Conservation (phyloP, 1,140 invertebrate species). For the Drosophila aff. region DNA sequence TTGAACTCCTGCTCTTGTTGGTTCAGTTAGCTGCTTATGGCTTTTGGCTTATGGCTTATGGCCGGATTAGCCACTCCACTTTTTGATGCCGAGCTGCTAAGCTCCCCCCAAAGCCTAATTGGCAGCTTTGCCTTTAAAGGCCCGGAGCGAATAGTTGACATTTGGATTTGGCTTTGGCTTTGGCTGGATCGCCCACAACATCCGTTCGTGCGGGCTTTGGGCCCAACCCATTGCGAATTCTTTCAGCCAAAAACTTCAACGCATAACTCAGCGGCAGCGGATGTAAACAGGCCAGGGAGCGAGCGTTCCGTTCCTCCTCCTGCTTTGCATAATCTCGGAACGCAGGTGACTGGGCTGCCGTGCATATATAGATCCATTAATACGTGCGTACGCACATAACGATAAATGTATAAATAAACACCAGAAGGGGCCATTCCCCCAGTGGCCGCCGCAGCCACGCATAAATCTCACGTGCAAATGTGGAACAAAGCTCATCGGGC, state of each 20-base stretch:
- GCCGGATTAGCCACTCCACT: constrained; percentile 10
- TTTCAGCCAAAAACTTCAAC: constrained; percentile 40
- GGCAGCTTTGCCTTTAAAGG: constrained; percentile 66
- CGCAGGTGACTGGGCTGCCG: constrained; percentile 59
- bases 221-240: constrained; percentile 56
- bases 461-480: constrained; percentile 81
- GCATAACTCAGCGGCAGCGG: constrained; percentile 31
- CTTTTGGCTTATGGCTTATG: background rate
- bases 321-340: constrained; percentile 63
- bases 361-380: constrained; percentile 24
- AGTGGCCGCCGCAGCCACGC: constrained; percentile 55
- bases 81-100: background rate
- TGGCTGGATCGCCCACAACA: constrained; percentile 67
- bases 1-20: constrained; percentile 31
- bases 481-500: constrained; percentile 66
- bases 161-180: constrained; percentile 61
- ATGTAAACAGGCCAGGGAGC: constrained; percentile 47
- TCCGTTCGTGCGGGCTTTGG: constrained; percentile 41
- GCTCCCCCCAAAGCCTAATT: constrained; percentile 49
- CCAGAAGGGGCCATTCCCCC: constrained; percentile 35
- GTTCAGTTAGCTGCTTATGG: background rate
- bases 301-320: constrained; percentile 17
- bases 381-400: constrained; percentile 54
- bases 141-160: constrained; percentile 62
- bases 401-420: constrained; percentile 75